Base-by-base conservation (phyloP, 2,888 invertebrate species). In the Caenorhabditis imperialis region DNA sequence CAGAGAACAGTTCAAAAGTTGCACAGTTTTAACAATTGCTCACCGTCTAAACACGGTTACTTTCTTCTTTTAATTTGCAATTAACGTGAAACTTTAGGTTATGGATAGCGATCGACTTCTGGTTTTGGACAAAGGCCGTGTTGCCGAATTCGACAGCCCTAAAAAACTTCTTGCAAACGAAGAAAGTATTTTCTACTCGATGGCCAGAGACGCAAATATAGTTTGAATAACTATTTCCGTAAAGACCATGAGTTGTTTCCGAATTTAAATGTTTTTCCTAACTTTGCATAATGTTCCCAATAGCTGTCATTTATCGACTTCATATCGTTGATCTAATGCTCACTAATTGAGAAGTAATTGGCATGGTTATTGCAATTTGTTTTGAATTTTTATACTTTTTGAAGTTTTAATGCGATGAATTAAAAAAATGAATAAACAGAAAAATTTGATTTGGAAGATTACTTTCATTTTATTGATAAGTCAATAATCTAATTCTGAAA, bases 1-100 rank as follows among this genome's bases (percentile, higher is more conserved):
- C 72, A 20, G 93, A 37, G 91, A 92, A 71, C 92, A 92, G 47
- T 94, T 95, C 89, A 92, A 92, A 78, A 92, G 93, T 82, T 92
- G 93, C 79, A 95, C 95, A 0, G 93, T 86, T 12, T 71, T 86
- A 4, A 86, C 86, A 10, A 86, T 86, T 54, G 86, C 86, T 10
- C 86, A 86, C 94, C 91, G 94, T 8, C 42, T 80, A 51, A 78
- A 78, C 30, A 78, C 80, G 51, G 80, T 79, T 33, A 18, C 18
- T 37, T n/a, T 16, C 20, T 42, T 16, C 22, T 8, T 38, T 47
- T 40, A n/a, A n/a, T 23, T 55, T 74, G n/a, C n/a, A n/a, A n/a
- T n/a, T n/a, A n/a, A n/a, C n/a, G n/a, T n/a, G n/a, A n/a, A n/a
- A n/a, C n/a, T n/a, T 27, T 33, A 77, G 77, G 80, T 81, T 44